Evolutionary conservation across 2,888 invertebrate species (phyloP), one percentile per base, ranked within the genome.

Genomic region (Ormyrus labotus): DNA sequence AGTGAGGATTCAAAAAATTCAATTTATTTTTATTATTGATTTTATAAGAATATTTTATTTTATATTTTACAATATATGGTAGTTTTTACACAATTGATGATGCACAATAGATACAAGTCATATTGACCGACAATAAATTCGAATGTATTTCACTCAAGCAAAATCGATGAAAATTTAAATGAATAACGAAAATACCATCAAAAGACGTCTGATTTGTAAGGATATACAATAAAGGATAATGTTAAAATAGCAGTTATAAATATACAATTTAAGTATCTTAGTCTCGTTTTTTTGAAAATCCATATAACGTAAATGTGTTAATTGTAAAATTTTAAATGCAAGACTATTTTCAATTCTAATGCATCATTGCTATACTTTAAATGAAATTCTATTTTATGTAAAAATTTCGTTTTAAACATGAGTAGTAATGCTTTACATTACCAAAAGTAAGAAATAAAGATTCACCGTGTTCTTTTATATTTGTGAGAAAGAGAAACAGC

Each of bases 291-390:
- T 11, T 51, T 34, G 50, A 34, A 8, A 9, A 48, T 48, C 7
- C n/a, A 64, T 64, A n/a, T 48, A 63, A 55, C 13, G 48, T 48
- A 53, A 50, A 58, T 11, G 34, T 51, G 19, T 50, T 60, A 45
- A 57, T 64, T 47, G 57, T 45, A 19, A n/a, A 70, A 70, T 60
- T 70, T 71, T 71, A 71, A 71, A 71, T 71, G 71, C 71, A 71
- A 19, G 71, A 71, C 71, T 11, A 71, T 45, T 53, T 60, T 11
- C 60, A 13, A 34, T 60, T 61, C 57, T 61, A 71, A 51, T 11
- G 48, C 55, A 45, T 67, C 6, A 19, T 67, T 19, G 53, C 65
- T 45, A 11, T 19, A 8, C 10, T 53, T 11, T 34, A 51, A 57
- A 45, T 53, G 34, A 13, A n/a, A 68, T 51, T 68, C 19, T 34